These are phyloP conservation scores for Uropetala carovei DNA, from an alignment of 2,888 invertebrate species.

Conservation along the genomic window DNA sequence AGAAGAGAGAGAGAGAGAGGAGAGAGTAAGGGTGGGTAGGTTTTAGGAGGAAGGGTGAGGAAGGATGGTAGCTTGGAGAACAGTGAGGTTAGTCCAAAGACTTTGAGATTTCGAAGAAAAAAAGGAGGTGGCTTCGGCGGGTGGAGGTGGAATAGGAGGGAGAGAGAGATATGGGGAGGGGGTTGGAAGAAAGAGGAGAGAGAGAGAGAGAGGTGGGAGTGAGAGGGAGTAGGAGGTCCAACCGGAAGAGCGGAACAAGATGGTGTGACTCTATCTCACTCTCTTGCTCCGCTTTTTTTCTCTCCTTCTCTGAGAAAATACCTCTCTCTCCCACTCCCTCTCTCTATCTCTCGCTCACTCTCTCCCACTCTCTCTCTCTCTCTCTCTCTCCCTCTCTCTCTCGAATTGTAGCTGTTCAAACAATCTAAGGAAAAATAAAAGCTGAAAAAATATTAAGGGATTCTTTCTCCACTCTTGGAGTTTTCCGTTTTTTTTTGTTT, in stretches of 20 bases:
- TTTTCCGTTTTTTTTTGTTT: too few relatives aligned
- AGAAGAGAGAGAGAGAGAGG: not conserved
- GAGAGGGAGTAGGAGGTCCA: not conserved
- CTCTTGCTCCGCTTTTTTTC: too few relatives aligned
- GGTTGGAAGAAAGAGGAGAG: not conserved
- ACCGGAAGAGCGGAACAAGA: not conserved
- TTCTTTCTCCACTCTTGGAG: too few relatives aligned
- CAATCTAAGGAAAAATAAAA: too few relatives aligned
- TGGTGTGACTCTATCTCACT: not conserved
- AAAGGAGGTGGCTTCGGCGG: not conserved
- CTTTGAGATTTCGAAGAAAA: not conserved
- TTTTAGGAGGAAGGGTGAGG: not conserved
- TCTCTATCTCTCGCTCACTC: too few relatives aligned
- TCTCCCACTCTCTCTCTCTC: too few relatives aligned
- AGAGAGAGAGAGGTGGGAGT: not conserved
- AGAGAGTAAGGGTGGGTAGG: not conserved
- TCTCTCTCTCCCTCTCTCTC: too few relatives aligned
- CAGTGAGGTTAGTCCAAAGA: slow-evolving; percentile 11
- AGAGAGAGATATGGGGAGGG: not conserved
- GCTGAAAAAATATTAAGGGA: too few relatives aligned
- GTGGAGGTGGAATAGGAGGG: not conserved
- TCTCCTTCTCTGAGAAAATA: too few relatives aligned
- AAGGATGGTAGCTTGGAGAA: not conserved
- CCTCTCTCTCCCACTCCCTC: too few relatives aligned
- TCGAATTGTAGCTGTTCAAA: too few relatives aligned